A percentile compares a stretch with the other conserved stretches of the same genome.
Evolutionary conservation across 2,888 invertebrate genomes (phyloP).

Genomic region (Pyrocoelia pectoralis): DNA sequence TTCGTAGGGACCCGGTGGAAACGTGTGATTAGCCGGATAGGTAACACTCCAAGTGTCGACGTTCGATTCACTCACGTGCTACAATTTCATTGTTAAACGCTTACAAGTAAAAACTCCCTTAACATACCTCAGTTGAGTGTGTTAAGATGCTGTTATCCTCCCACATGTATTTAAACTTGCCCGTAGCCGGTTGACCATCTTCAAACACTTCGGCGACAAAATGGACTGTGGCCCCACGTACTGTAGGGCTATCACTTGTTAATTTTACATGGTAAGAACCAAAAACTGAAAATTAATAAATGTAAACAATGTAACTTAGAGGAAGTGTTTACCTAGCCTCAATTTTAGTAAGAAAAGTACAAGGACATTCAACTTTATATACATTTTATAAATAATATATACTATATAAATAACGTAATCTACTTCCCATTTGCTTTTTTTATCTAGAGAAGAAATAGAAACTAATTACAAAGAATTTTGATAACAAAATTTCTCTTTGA

Average conservation of each 20-base stretch:
- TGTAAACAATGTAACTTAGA: not conserved
- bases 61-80: slow-evolving; percentile 62
- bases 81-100: slow-evolving; percentile 35
- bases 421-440: not conserved
- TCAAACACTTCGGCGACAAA: slow-evolving; percentile 69
- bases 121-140: slow-evolving; percentile 62
- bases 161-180: slow-evolving; percentile 67
- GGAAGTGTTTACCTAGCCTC: not conserved
- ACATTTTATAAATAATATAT: not conserved
- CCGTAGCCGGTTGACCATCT: slow-evolving; percentile 56
- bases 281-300: not conserved
- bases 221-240: slow-evolving; percentile 75
- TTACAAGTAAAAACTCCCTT: slow-evolving; percentile 4
- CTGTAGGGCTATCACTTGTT: slow-evolving; percentile 71
- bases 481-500: slow-evolving; percentile 1
- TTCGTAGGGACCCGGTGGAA: slow-evolving; percentile 68
- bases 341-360: not conserved
- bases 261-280: slow-evolving; percentile 61
- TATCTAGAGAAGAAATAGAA: not conserved
- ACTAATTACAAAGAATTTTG: not conserved
- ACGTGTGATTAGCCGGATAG: slow-evolving; percentile 61
- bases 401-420: not conserved
- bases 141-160: slow-evolving; percentile 66
- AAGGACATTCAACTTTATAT: not conserved
- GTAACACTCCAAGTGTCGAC: slow-evolving; percentile 70